Conservation (phyloP, 2,113 vertebrate species). For the Pollimyrus isidori region DNA sequence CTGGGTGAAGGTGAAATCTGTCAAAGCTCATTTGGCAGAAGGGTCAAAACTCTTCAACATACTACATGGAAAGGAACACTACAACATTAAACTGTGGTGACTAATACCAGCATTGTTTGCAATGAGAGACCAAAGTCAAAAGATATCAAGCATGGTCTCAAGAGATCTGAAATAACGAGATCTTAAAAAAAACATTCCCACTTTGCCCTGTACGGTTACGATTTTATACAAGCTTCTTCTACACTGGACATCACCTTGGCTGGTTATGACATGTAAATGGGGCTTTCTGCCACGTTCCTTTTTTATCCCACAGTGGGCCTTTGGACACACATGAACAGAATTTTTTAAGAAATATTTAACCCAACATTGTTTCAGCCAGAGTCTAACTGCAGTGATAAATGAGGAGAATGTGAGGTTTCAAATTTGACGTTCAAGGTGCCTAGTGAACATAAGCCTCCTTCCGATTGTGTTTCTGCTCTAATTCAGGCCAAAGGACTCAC, state of each 20-base stretch:
- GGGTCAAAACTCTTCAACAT: not conserved
- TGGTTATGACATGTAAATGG: not conserved
- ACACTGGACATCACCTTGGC: not conserved
- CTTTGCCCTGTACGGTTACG: not conserved
- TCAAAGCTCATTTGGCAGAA: not conserved
- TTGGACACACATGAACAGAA: slow-evolving; percentile 52
- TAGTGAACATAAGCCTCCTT: not conserved
- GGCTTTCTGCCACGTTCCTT: slow-evolving; percentile 61
- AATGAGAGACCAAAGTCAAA: not conserved
- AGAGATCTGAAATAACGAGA: not conserved
- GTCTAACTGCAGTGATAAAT: not conserved
- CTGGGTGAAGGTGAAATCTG: not conserved
- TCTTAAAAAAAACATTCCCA: not conserved
- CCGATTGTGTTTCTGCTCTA: not conserved
- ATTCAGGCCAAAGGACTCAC: not conserved
- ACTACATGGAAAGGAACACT: not conserved
- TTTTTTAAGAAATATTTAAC: not conserved
- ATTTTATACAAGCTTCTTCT: not conserved
- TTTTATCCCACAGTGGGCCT: slow-evolving; percentile 49
- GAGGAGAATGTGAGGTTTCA: not conserved
- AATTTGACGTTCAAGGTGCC: not conserved
- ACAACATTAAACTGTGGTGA: not conserved
- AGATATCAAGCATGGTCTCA: not conserved
- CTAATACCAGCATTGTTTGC: not conserved
- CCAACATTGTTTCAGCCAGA: not conserved